phyloP scores from a whole-genome alignment of 2,888 invertebrate genomes.

The Ellobium chinense region DNA sequence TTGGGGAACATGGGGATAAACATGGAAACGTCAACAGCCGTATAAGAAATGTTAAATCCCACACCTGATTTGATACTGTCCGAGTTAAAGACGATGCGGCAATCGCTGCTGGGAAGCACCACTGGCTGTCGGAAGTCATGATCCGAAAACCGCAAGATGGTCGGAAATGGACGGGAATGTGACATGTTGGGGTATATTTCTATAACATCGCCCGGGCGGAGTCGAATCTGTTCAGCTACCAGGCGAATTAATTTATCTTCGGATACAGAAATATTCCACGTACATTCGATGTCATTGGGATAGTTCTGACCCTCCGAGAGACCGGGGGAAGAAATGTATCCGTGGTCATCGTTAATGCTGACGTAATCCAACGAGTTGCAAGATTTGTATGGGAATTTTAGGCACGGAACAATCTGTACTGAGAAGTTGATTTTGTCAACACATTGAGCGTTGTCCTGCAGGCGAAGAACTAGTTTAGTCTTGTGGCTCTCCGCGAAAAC shows the following conservation, averaged over 20 bases:
- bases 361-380: slow-evolving; percentile 24
- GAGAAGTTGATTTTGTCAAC: slow-evolving; percentile 29
- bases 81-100: slow-evolving; percentile 1
- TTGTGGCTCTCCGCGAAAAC: slow-evolving; percentile 13
- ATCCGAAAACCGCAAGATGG: not conserved
- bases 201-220: slow-evolving; percentile 18
- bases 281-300: slow-evolving; percentile 19
- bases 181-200: not conserved
- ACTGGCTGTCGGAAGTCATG: slow-evolving; percentile 4
- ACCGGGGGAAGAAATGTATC: slow-evolving; percentile 33
- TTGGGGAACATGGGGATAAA: slow-evolving; percentile 36
- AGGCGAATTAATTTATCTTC: slow-evolving; percentile 3
- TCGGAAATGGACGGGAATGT: slow-evolving; percentile 2
- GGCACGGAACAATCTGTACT: slow-evolving; percentile 26
- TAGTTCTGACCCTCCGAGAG: slow-evolving; percentile 1
- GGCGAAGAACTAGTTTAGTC: not conserved
- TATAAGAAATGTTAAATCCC: slow-evolving; percentile 34
- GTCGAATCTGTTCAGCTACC: not conserved
- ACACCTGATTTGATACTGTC: slow-evolving; percentile 22
- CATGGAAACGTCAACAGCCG: not conserved
- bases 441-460: slow-evolving; percentile 31
- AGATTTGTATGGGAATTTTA: not conserved
- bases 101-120: slow-evolving; percentile 19
- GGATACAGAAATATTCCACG: slow-evolving; percentile 15
- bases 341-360: not conserved